A percentile compares a stretch with the other conserved stretches of the same genome.
These are phyloP conservation scores for Astur gentilis DNA, from an alignment of 2,113 vertebrate species.

Conservation along the genomic window DNA sequence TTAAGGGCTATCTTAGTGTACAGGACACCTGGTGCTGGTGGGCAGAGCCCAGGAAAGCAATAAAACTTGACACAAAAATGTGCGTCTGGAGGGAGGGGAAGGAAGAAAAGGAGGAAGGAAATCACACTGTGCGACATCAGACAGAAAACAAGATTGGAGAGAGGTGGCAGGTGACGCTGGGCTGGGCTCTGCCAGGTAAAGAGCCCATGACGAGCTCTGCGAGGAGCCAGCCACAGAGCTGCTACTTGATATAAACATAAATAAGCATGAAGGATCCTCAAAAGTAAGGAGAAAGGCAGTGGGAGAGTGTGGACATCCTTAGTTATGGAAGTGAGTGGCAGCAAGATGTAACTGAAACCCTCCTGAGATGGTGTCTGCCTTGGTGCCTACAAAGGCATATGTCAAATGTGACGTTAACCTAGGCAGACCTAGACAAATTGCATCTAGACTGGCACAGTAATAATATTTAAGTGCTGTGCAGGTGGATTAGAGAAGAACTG, in stretches of 20 bases:
- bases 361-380: neutral
- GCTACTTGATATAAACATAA: neutral
- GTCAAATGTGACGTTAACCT: rapidly evolving
- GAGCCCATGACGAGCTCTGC: rapidly evolving
- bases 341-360: neutral
- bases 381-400: rapidly evolving
- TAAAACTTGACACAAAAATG: neutral
- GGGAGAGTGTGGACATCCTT: neutral
- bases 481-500: neutral
- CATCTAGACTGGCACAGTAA: neutral
- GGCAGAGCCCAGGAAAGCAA: neutral
- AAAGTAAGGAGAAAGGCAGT: neutral
- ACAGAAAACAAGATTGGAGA: neutral
- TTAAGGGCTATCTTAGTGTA: neutral
- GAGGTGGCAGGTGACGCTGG: neutral
- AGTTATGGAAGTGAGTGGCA: rapidly evolving
- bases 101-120: neutral
- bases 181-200: neutral
- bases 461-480: neutral
- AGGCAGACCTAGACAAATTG: neutral
- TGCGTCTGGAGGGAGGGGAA: neutral
- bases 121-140: neutral
- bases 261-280: neutral
- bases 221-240: neutral
- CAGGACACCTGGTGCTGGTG: neutral